A percentile compares a stretch with the other conserved stretches of the same genome.
These are phyloP conservation scores for Hartigia nigra DNA, from an alignment of 2,888 invertebrate genomes.

Conservation along the genomic window DNA sequence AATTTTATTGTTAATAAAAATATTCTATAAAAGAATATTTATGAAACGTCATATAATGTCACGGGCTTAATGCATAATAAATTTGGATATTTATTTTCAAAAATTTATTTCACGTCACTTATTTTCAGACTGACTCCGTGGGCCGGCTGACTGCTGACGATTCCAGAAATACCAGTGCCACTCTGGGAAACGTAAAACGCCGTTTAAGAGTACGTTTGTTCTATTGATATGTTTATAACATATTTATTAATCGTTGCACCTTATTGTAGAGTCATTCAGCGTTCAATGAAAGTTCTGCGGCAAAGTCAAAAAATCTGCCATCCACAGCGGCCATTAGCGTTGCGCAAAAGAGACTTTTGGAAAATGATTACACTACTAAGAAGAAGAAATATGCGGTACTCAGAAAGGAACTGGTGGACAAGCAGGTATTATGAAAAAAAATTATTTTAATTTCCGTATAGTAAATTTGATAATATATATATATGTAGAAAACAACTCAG, in stretches of 20 bases:
- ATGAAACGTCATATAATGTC: background rate
- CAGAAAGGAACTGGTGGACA: conserved; percentile 43
- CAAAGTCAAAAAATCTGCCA: conserved; percentile 28
- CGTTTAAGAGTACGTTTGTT: background rate
- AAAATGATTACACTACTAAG: conserved; percentile 45
- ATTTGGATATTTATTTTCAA: background rate
- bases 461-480: background rate
- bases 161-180: background rate
- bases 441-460: conserved; percentile 3
- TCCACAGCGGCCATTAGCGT: conserved; percentile 19
- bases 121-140: conserved; percentile 15
- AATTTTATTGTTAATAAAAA: conserved; percentile 7
- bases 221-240: background rate
- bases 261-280: background rate
- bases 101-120: background rate
- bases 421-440: conserved; percentile 40
- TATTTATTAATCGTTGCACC: background rate
- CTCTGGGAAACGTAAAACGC: background rate
- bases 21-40: background rate
- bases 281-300: background rate
- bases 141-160: conserved; percentile 21
- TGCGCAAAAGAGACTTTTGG: conserved; percentile 40
- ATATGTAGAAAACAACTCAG: conserved; percentile 40
- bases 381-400: conserved; percentile 42
- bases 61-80: background rate